Evolutionary conservation across 30 jellyfish, hydroid and myxozoan species (phyloP), one percentile per base, ranked within the genome.

Genomic region (Turritopsis dohrnii): DNA sequence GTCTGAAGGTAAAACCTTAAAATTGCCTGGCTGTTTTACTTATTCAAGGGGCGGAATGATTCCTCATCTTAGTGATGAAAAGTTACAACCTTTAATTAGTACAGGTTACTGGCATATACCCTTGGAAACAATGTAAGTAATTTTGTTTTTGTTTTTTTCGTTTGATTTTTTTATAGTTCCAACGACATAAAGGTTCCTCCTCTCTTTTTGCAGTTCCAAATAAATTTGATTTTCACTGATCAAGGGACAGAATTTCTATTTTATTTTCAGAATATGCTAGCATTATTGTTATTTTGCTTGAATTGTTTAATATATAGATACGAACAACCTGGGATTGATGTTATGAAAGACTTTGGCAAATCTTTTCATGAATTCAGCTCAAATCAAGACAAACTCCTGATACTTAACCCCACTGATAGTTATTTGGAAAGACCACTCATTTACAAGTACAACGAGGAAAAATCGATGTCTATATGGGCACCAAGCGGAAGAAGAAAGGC

Each of bases 401-500:
- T 80, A 18, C 71, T 82, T 21, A 82, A 82, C 28, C 27, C 85
- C 9, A 69, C 27, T 23, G 89, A 82, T 66, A 82, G 86, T 31
- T 66, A 23, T 18, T 28, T 65, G 72, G 77, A 30, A 41, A 82
- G 29, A 28, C 86, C 85, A 24, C 27, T n/a, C 7, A 65, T 79
- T 52, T 85, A 76, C 41, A 81, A 72, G 26, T 93, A 93, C 79
- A 89, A 93, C 9, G 96, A 93, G 53, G 96, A 93, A 75, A 85
- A 84, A 24, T 81, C 94, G 23, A 66, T 88, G 5, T 93, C 98
- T 8, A 90, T 93, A 20, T 93, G 98, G 98, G 84, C 96, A 23
- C 89, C 83, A 25, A 80, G 98, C 81, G 98, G 98, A 4, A 54
- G 98, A 52, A 81, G 84, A 79, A 93, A 88, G 93, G 96, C 88